Base-by-base conservation (phyloP, 2,797 vertebrate genomes). In the Pelobates cultripes region DNA sequence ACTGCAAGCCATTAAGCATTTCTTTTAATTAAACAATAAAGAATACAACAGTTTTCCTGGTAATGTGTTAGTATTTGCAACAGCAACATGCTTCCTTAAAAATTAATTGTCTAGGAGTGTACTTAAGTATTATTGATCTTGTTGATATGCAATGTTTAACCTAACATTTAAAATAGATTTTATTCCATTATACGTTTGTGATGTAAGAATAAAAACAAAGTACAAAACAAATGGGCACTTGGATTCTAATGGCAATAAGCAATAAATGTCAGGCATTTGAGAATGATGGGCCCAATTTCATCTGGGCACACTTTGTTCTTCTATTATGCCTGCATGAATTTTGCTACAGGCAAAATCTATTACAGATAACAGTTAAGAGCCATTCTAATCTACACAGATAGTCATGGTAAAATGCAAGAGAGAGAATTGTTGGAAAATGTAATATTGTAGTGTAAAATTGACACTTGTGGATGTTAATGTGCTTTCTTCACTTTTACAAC, bases 241-340 rank as follows among this genome's bases (percentile, higher is more conserved):
- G 92, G 94, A 93, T 94, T 92, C 93, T 94, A 94, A 94, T 94
- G 92, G 93, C 91, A 94, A 92, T 93, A 92, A 93, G 92, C 93
- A 91, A 93, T 95, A 94, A 94, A 94, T 93, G 92, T 94, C 93
- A 94, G 93, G 91, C 92, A 91, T 91, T 89, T 93, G 92, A 93
- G 94, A 95, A 94, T 93, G 93, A 95, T 94, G 91, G 93, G 87
- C 92, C 90, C 93, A 94, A 95, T 95, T 94, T 94, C 92, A 92
- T 93, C 92, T 91, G 89, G 89, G 92, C 91, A 93, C 92, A 94
- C 92, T 94, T 94, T 94, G 92, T 93, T 94, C 92, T 93, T 91
- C 91, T 94, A 93, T 94, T 94, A 92, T 91, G 91, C 89, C 92
- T 93, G 92, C 92, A 92, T 93, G 92, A 91, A 92, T 94, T 94